Evolutionary conservation across 2,797 vertebrate genomes (phyloP), one percentile per base, ranked within the genome.

Genomic region (Rhinatrema bivittatum): DNA sequence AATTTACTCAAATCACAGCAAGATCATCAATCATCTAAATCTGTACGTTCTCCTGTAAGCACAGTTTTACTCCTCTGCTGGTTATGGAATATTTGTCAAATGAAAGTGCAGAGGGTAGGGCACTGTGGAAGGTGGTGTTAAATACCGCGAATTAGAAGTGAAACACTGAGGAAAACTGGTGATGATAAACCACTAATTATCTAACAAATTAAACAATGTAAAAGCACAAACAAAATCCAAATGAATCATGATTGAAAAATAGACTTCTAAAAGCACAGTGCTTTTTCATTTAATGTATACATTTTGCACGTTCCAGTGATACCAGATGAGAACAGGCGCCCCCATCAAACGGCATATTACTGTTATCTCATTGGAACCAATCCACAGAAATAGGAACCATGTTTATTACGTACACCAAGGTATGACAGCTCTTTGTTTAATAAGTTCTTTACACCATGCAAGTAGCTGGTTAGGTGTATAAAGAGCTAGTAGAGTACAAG

Each of bases 181-280:
- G 54, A 55, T 70, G 50, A 63, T 65, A 72, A 75, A 60, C 52
- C 43, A 63, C 53, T 60, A 59, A 62, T 72, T 71, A 71, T 54
- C 63, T 62, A 53, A 74, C 58, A 74, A 65, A 50, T 62, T 55
- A 50, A 50, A 50, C 63, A 58, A 70, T 56, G 37, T 38, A 62
- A 70, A n/a, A 69, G 54, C 40, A 45, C 58, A 68, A 69, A 62
- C 45, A 46, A 70, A 65, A 61, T 27, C 46, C 29, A 46, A 41
- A 29, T 28, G n/a, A n/a, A n/a, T n/a, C n/a, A n/a, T n/a, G n/a
- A n/a, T 53, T 48, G 34, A 56, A 56, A 73, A 70, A 66, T 64
- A 70, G 56, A n/a, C n/a, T n/a, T n/a, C n/a, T n/a, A n/a, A n/a
- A n/a, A n/a, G n/a, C n/a, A n/a, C n/a, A n/a, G n/a, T n/a, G n/a